Evolutionary conservation across 2,797 vertebrate genomes (phyloP).

Genomic region (Centropyge bicolor): DNA sequence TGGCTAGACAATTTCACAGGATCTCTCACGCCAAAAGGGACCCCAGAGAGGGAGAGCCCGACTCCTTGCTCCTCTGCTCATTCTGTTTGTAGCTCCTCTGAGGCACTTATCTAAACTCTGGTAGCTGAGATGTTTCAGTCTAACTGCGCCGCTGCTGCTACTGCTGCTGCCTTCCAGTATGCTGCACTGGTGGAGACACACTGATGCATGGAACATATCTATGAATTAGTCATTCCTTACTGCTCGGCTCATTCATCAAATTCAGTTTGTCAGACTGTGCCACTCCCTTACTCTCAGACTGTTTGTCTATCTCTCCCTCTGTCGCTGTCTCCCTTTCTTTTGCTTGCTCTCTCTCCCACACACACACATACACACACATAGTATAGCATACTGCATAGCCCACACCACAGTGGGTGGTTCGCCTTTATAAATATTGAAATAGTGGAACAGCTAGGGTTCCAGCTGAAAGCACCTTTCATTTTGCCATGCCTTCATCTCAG

Average conservation of each 20-base stretch:
- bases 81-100: constrained; percentile 63
- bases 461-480: constrained; percentile 86
- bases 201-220: constrained; percentile 71
- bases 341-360: constrained; percentile 34
- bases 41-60: constrained; percentile 73
- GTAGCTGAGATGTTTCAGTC: constrained; percentile 64
- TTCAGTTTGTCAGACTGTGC: constrained; percentile 77
- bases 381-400: constrained; percentile 49
- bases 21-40: constrained; percentile 76
- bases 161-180: constrained; percentile 48
- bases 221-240: constrained; percentile 84
- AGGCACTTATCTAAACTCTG: constrained; percentile 74
- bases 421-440: constrained; percentile 87
- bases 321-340: constrained; percentile 46
- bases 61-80: constrained; percentile 63
- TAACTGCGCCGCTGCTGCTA: constrained; percentile 28
- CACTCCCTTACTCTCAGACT: constrained; percentile 78
- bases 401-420: constrained; percentile 79
- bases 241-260: constrained; percentile 79
- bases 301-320: constrained; percentile 64
- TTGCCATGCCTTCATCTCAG: constrained; percentile 81
- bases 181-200: constrained; percentile 69
- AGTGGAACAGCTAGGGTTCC: constrained; percentile 84
- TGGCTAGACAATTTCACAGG: constrained; percentile 80
- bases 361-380: constrained; percentile 27